Evolutionary conservation across 2,113 vertebrate genomes (phyloP).

Genomic region (Melanerpes aurifrons): DNA sequence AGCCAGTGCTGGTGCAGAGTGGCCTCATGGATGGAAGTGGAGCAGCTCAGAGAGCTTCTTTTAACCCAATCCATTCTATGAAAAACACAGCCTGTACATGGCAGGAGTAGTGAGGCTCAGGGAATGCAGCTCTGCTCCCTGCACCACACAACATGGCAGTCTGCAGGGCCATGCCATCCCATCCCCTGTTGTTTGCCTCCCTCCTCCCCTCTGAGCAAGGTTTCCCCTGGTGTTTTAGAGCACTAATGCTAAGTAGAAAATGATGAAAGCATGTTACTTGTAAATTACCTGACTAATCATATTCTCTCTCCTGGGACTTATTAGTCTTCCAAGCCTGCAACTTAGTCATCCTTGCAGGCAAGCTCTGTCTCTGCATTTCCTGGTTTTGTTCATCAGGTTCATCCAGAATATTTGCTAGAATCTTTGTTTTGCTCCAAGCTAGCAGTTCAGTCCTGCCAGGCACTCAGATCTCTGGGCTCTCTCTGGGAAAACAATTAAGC

Average conservation of each 20-base stretch:
- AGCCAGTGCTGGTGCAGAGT: fast-evolving
- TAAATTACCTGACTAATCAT: conserved; percentile 58
- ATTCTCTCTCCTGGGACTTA: conserved; percentile 9
- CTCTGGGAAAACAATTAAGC: neutral
- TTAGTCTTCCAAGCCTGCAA: neutral
- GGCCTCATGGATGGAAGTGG: neutral
- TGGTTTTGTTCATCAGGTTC: conserved; percentile 36
- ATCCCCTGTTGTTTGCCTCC: fast-evolving
- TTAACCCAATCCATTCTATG: neutral
- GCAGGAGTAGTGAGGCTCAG: neutral
- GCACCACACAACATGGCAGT: fast-evolving
- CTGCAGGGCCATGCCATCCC: too few relatives aligned
- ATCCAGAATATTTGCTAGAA: conserved; percentile 25
- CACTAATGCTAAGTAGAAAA: conserved; percentile 47
- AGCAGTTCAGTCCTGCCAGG: neutral
- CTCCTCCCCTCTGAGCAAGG: neutral
- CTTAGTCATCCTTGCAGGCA: conserved; percentile 36
- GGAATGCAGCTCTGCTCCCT: neutral
- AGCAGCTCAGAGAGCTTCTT: neutral
- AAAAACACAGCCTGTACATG: neutral
- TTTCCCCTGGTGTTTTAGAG: neutral
- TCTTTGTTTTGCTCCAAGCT: conserved; percentile 20
- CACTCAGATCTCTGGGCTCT: neutral
- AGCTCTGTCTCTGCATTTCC: neutral
- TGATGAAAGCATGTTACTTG: conserved; percentile 44